phyloP scores from a whole-genome alignment of 2,888 invertebrate species.

The Automeris io region DNA sequence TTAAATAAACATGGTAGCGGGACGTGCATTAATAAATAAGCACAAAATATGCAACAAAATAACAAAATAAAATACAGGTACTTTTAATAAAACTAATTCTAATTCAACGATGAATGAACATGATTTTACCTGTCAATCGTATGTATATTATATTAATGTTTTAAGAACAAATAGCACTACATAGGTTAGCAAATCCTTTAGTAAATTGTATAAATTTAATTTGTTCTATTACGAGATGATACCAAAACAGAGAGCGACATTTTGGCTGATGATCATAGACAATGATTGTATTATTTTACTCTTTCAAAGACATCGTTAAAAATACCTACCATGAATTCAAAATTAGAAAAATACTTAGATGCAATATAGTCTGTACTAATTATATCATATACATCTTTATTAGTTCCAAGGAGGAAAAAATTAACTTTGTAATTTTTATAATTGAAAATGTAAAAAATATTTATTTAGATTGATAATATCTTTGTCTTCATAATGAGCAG shows the following conservation, averaged over 20 bases:
- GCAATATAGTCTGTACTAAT: too few relatives aligned
- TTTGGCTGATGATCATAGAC: slow-evolving; percentile 52
- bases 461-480: too few relatives aligned
- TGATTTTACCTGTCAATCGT: slow-evolving; percentile 18
- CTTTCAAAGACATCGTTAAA: too few relatives aligned
- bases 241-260: slow-evolving; percentile 75
- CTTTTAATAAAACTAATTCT: slow-evolving; percentile 1
- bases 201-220: slow-evolving; percentile 52
- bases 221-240: slow-evolving; percentile 54
- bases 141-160: slow-evolving; percentile 16
- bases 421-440: too few relatives aligned
- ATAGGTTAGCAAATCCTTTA: slow-evolving; percentile 33
- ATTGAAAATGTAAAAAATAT: too few relatives aligned
- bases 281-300: too few relatives aligned
- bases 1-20: not conserved
- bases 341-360: too few relatives aligned
- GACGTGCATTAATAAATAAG: not conserved
- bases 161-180: slow-evolving; percentile 29
- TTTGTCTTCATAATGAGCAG: too few relatives aligned
- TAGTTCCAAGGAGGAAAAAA: too few relatives aligned
- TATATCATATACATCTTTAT: too few relatives aligned
- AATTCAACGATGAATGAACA: slow-evolving; percentile 7
- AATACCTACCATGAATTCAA: too few relatives aligned
- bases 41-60: not conserved
- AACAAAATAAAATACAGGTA: slow-evolving; percentile 8